Evolutionary conservation across 1,140 invertebrate genomes (phyloP).

Genomic region (Heliconius nattereri): DNA sequence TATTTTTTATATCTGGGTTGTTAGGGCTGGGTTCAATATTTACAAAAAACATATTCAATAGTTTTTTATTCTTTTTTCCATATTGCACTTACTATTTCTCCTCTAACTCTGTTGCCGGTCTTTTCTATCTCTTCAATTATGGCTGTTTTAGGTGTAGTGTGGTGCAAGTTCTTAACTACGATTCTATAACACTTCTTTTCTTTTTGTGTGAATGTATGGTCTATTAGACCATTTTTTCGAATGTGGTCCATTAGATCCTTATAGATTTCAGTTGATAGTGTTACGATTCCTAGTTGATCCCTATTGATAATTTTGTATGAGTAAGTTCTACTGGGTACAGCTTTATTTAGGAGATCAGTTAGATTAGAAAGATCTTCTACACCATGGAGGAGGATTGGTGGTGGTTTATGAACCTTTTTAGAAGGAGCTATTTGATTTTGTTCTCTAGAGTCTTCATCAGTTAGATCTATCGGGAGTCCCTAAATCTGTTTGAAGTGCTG

Average conservation of each 20-base stretch:
- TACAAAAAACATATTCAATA: conserved; percentile 32
- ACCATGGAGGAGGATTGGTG: conserved; percentile 33
- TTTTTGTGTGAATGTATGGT: conserved; percentile 40
- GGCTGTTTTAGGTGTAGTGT: conserved; percentile 25
- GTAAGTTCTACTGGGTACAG: conserved; percentile 1
- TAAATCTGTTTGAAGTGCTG: too few species aligned
- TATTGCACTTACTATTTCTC: conserved; percentile 37
- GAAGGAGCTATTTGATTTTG: too few species aligned
- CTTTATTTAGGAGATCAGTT: conserved; percentile 23
- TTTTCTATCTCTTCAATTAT: too few species aligned
- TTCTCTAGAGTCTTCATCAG: too few species aligned
- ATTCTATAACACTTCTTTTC: conserved; percentile 29
- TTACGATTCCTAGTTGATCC: conserved; percentile 27
- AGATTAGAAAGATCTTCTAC: conserved; percentile 33
- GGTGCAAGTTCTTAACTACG: conserved; percentile 39
- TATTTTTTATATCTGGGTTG: conserved; percentile 27
- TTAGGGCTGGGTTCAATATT: conserved; percentile 25
- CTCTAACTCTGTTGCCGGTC: conserved; percentile 34
- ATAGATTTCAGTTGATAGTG: conserved; percentile 1
- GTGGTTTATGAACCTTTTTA: not conserved
- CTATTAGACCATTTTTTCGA: conserved; percentile 33
- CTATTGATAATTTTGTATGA: conserved; percentile 32
- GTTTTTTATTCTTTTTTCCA: conserved; percentile 29
- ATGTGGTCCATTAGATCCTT: conserved; percentile 24
- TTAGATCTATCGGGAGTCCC: too few species aligned